phyloP scores from a whole-genome alignment of 2,888 invertebrate genomes.

The Gasteruption jaculator region DNA sequence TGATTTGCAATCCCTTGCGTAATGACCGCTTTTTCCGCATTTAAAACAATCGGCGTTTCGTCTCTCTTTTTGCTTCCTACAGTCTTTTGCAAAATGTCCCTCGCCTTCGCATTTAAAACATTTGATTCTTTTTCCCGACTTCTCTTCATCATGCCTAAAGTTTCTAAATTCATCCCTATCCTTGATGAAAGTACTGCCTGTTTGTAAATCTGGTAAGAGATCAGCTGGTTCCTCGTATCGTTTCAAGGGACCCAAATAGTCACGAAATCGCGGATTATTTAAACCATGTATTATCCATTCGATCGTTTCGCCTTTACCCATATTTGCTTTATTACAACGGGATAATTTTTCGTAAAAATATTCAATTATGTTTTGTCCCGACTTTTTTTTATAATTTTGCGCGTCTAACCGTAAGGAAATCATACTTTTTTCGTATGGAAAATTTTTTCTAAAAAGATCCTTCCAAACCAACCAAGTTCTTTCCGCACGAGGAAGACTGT shows the following conservation, averaged over 20 bases:
- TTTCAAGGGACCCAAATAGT: conserved; percentile 21
- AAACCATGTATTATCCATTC: conserved; percentile 27
- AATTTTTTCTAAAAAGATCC: neutral
- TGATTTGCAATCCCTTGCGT: no score
- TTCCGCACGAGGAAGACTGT: conserved; percentile 18
- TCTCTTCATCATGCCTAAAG: no score
- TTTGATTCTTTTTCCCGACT: no score
- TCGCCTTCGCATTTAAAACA: no score
- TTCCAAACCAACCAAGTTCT: no score
- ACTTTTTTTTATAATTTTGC: conserved; percentile 20
- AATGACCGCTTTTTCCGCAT: no score
- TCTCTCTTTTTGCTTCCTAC: no score
- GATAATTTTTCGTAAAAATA: conserved; percentile 27
- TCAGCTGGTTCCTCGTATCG: conserved; percentile 19
- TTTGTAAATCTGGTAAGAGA: conserved; percentile 23
- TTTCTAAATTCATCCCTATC: no score
- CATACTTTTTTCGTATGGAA: conserved; percentile 6
- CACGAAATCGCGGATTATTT: conserved; percentile 19
- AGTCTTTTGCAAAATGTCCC: no score
- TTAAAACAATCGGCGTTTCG: no score
- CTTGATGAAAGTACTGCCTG: no score
- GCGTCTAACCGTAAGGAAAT: conserved; percentile 17
- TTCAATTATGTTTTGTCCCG: no score
- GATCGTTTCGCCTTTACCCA: conserved; percentile 21
- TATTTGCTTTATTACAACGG: conserved; percentile 23